Evolutionary conservation across 2,888 invertebrate genomes (phyloP), one percentile per base, ranked within the genome.

Genomic region (Arctia plantaginis): DNA sequence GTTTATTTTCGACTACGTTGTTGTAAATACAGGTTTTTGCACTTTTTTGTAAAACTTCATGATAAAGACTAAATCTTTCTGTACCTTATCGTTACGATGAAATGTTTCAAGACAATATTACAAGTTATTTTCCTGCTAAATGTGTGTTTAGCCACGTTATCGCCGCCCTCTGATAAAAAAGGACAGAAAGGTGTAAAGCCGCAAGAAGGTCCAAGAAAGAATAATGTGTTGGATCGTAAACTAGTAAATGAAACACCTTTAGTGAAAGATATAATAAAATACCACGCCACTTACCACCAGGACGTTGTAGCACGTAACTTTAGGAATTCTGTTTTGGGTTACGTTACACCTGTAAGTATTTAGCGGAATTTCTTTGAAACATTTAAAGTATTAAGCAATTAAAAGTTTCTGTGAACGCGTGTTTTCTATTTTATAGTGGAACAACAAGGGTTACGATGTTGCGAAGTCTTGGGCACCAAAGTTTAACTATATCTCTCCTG

Each of bases 401-500:
- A 13, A 30, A 59, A 55, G 0, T 55, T 74, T 66, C n/a, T 65
- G 7, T 39, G 51, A 41, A 35, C 7, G n/a, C 27, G 15, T 64
- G 18, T 67, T 18, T 70, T 55, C 20, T 66, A 27, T 70, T 70
- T 51, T 75, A 1, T 64, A 99, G 99, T 99, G 99, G 99, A 99
- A 99, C 90, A 97, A 96, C 81, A 98, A 98, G 93, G 99, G 99
- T 0, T 99, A 99, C 93, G 98, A 99, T 92, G 97, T 99, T 69
- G 98, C 99, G 0, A 99, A 99, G 93, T 97, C 96, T 73, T 99
- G 99, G 96, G 98, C 97, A 18, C 96, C 97, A 66, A 99, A 99
- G 92, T 98, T 99, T 86, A 97, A 98, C 71, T 98, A 98, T 87
- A 97, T 99, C 39, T 98, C 99, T 0, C 99, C 99, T 0, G 99